A percentile compares a stretch with the other conserved stretches of the same genome.
phyloP scores from a whole-genome alignment of 2,113 vertebrate species.

The Tragelaphus scriptus region DNA sequence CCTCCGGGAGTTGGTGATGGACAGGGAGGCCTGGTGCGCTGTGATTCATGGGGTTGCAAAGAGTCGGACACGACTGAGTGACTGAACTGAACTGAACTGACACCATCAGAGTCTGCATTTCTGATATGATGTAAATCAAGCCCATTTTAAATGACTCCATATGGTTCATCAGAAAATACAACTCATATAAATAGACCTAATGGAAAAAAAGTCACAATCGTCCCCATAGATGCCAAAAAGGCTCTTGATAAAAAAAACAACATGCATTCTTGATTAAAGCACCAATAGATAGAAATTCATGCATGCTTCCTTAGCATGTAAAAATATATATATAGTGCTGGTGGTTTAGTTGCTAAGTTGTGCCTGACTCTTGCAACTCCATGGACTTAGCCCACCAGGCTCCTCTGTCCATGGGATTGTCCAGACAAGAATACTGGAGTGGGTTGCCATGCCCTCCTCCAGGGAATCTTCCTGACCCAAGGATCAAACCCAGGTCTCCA shows the following conservation, averaged over 20 bases:
- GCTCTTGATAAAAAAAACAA: background rate
- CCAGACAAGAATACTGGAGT: background rate
- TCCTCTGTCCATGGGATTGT: background rate
- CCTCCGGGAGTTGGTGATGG: too few species aligned
- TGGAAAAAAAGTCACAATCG: background rate
- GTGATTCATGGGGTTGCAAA: too few species aligned
- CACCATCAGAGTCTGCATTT: background rate
- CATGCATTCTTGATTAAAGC: background rate
- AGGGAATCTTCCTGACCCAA: background rate
- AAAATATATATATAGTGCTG: background rate
- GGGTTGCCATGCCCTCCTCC: background rate
- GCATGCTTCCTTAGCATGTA: background rate
- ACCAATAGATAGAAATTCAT: background rate
- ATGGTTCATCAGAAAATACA: background rate
- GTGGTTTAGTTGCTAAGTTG: background rate
- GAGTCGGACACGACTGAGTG: too few species aligned
- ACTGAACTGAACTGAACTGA: too few species aligned
- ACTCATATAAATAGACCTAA: background rate
- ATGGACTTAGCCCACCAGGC: background rate
- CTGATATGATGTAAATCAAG: background rate
- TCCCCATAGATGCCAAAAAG: background rate
- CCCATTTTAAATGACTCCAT: background rate
- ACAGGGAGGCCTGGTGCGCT: too few species aligned
- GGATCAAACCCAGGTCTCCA: background rate
- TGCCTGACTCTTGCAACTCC: background rate